A percentile compares a stretch with the other conserved stretches of the same genome.
phyloP scores from a whole-genome alignment of 2,797 vertebrate species.

The Hydrolagus colliei region DNA sequence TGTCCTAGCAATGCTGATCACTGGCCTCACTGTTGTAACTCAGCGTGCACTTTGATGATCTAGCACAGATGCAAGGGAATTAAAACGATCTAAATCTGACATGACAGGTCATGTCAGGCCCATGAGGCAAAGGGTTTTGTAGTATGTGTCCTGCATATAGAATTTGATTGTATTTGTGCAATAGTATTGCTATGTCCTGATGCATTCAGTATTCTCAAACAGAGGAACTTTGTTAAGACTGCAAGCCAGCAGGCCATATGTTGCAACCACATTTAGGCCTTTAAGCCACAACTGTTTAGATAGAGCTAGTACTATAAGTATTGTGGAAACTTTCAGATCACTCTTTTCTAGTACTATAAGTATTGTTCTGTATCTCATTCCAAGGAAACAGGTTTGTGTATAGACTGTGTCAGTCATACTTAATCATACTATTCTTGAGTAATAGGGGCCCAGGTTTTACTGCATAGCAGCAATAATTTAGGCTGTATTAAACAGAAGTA shows the following conservation, averaged over 20 bases:
- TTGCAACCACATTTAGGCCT: neutral
- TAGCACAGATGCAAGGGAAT: neutral
- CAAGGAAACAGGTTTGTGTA: neutral
- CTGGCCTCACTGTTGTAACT: neutral
- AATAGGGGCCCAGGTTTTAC: neutral
- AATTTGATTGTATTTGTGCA: neutral
- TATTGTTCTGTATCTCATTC: neutral
- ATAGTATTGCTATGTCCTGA: neutral
- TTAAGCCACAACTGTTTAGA: neutral
- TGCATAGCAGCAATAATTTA: constrained; percentile 1
- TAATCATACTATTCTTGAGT: neutral
- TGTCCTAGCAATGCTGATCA: neutral
- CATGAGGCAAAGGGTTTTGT: neutral
- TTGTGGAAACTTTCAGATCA: neutral
- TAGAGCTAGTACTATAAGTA: neutral
- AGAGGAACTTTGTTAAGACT: neutral
- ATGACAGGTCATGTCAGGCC: neutral
- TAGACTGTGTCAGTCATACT: neutral
- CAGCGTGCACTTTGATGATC: neutral
- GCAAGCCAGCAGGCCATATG: neutral
- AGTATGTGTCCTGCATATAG: neutral
- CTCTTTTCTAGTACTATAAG: neutral
- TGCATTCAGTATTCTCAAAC: neutral
- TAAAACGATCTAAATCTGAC: neutral
- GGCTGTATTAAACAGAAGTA: neutral